Percentiles rank a stretch among this genome's conserved stretches.
Conservation (phyloP, 2,888 invertebrate species). For the Hydriomena furcata region DNA sequence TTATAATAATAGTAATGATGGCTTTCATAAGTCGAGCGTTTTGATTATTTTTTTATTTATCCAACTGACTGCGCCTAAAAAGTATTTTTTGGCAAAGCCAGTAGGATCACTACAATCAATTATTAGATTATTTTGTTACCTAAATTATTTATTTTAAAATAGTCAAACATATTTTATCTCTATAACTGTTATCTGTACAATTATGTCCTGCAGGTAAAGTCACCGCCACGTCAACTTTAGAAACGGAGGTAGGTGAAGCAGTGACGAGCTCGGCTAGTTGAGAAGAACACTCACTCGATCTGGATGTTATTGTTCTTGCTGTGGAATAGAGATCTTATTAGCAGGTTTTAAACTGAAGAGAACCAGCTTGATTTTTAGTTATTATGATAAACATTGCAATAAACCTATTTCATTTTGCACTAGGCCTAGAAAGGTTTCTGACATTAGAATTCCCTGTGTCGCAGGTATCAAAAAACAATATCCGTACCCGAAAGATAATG, state of each 20-base stretch:
- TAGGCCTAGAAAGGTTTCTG: no score
- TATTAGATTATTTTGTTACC: background rate
- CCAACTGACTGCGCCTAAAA: constrained; percentile 4
- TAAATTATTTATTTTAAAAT: constrained; percentile 60
- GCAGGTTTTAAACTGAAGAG: constrained; percentile 18
- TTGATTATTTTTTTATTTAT: background rate
- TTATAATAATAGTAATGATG: no score
- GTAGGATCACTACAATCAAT: background rate
- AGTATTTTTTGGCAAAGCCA: background rate
- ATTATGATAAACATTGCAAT: no score
- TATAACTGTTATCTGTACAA: constrained; percentile 64
- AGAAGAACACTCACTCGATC: constrained; percentile 74
- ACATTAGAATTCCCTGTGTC: no score
- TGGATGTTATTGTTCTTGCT: constrained; percentile 76
- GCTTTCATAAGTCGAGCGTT: background rate
- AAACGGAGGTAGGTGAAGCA: constrained; percentile 60
- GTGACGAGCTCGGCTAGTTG: constrained; percentile 68
- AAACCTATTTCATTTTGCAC: no score
- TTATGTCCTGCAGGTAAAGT: constrained; percentile 61
- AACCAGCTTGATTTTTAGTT: background rate
- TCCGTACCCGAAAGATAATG: no score
- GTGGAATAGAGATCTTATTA: constrained; percentile 29
- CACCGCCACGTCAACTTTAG: constrained; percentile 75
- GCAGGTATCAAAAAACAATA: no score
- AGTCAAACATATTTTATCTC: constrained; percentile 75